These are phyloP conservation scores for Alectura lathami DNA, from an alignment of 2,113 vertebrate species.

Conservation along the genomic window DNA sequence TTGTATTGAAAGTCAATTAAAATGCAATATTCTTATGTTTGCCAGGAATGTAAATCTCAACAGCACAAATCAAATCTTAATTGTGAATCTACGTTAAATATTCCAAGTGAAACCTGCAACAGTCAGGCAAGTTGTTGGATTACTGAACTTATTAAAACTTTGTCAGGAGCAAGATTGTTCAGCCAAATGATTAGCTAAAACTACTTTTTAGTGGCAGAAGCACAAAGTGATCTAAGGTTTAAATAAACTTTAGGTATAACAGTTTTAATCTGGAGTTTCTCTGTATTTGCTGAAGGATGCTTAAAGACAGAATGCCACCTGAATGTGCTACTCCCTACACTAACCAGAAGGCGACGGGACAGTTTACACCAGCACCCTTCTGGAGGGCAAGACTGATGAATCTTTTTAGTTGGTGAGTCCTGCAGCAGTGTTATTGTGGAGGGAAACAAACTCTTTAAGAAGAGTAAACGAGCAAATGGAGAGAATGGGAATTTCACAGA, in stretches of 20 bases:
- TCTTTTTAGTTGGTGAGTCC: neutral
- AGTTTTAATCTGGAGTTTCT: slow-evolving; percentile 16
- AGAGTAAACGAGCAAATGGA: neutral
- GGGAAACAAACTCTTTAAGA: neutral
- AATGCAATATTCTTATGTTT: slow-evolving; percentile 4
- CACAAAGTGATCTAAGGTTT: neutral
- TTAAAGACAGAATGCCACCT: neutral
- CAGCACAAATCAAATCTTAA: slow-evolving; percentile 43
- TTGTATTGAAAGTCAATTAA: slow-evolving; percentile 48
- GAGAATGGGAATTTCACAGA: neutral
- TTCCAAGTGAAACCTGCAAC: neutral
- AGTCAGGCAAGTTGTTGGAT: neutral
- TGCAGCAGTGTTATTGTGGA: neutral
- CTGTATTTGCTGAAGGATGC: slow-evolving; percentile 51
- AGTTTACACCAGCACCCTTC: neutral
- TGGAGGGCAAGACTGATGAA: neutral
- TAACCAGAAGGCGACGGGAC: slow-evolving; percentile 38
- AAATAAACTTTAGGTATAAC: neutral
- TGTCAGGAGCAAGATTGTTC: neutral
- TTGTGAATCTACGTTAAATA: slow-evolving; percentile 4
- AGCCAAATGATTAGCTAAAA: slow-evolving; percentile 9
- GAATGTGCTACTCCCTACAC: slow-evolving; percentile 34
- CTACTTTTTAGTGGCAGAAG: neutral
- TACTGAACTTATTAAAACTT: neutral
- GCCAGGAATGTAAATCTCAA: slow-evolving; percentile 44